Percentiles rank a stretch among this genome's conserved stretches.
These are phyloP conservation scores for Portevinia maculata DNA, from an alignment of 2,888 invertebrate genomes.

Conservation along the genomic window DNA sequence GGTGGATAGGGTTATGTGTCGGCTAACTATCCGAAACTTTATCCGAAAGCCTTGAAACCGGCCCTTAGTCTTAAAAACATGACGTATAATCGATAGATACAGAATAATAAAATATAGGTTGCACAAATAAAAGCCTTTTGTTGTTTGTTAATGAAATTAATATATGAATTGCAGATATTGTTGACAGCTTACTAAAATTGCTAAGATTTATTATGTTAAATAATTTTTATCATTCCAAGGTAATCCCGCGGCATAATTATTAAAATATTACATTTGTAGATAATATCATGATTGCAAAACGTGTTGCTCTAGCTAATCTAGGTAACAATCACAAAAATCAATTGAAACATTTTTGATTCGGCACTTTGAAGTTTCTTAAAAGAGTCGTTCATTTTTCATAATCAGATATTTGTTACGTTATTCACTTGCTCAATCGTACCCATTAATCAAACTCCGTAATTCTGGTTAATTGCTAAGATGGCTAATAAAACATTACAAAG, in stretches of 20 bases:
- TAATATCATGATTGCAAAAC: background rate
- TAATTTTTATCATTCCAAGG: too few relatives aligned
- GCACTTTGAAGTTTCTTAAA: background rate
- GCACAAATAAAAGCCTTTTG: too few relatives aligned
- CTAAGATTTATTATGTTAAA: too few relatives aligned
- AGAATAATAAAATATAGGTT: too few relatives aligned
- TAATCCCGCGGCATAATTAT: background rate
- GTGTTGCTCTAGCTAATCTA: background rate
- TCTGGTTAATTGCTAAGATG: slow-evolving; percentile 28
- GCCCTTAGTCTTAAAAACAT: too few relatives aligned
- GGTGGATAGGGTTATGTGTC: too few relatives aligned
- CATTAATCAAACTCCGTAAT: slow-evolving; percentile 34
- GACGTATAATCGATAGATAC: too few relatives aligned
- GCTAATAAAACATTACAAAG: background rate
- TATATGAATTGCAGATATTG: too few relatives aligned
- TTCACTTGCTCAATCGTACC: slow-evolving; percentile 2
- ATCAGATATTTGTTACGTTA: background rate
- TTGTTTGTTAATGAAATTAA: too few relatives aligned
- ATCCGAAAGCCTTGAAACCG: too few relatives aligned
- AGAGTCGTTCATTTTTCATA: slow-evolving; percentile 7
- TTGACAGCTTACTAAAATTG: too few relatives aligned
- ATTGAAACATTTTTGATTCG: background rate
- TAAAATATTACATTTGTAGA: background rate
- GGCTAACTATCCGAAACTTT: too few relatives aligned
- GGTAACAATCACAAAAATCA: background rate